A percentile compares a stretch with the other conserved stretches of the same genome.
phyloP scores from a whole-genome alignment of 2,888 invertebrate genomes.

The Metopia argyrocephala region DNA sequence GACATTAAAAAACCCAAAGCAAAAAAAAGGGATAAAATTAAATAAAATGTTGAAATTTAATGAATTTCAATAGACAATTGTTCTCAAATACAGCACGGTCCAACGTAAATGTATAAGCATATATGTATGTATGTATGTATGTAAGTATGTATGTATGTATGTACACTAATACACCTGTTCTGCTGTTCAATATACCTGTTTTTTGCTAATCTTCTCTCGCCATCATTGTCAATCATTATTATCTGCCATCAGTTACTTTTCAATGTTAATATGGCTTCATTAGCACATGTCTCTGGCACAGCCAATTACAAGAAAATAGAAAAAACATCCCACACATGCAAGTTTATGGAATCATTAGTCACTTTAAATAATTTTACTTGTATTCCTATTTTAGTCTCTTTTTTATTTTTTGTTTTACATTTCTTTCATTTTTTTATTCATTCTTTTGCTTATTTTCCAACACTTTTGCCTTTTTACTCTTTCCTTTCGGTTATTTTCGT shows the following conservation, averaged over 20 bases:
- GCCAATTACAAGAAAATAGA: not conserved
- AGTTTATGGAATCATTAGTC: constrained; percentile 54
- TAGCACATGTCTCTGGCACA: constrained; percentile 34
- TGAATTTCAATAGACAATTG: not conserved
- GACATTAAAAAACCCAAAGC: too few species aligned
- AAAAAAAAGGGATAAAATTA: not conserved
- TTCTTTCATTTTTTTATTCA: not conserved
- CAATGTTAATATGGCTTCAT: constrained; percentile 59
- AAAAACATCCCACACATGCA: constrained; percentile 29
- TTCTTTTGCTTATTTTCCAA: not conserved
- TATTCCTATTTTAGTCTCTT: not conserved
- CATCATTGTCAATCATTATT: not conserved
- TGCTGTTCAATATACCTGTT: too few species aligned
- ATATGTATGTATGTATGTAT: not conserved
- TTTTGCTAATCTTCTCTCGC: not conserved
- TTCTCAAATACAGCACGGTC: not conserved
- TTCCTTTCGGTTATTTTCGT: not conserved
- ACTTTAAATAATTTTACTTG: constrained; percentile 35
- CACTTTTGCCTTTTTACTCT: not conserved
- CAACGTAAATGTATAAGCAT: not conserved
- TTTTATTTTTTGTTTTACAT: not conserved
- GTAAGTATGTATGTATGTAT: not conserved
- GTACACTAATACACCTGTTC: too few species aligned
- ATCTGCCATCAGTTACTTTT: constrained; percentile 33
- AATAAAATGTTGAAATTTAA: not conserved